Conservation (phyloP, 1,140 invertebrate species). For the Harlomillsia oculata region DNA sequence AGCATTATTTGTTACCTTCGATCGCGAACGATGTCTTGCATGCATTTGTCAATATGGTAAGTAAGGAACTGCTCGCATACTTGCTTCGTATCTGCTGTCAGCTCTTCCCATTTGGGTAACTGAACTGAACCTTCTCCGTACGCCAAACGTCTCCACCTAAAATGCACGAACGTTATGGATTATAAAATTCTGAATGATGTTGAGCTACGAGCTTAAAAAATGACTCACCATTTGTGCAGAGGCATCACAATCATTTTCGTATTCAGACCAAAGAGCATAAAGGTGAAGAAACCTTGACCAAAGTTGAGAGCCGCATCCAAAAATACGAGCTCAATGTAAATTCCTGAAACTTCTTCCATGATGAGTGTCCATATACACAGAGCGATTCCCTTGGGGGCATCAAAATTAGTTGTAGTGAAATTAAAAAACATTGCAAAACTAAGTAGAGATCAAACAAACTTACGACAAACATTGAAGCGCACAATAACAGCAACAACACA, state of each 20-base stretch:
- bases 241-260: constrained; percentile 60
- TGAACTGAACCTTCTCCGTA: constrained; percentile 59
- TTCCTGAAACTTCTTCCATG: constrained; percentile 71
- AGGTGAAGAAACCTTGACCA: constrained; percentile 74
- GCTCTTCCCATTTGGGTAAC: constrained; percentile 59
- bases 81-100: constrained; percentile 64
- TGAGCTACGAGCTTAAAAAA: not conserved
- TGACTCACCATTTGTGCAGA: constrained; percentile 48
- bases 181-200: too few relatives aligned
- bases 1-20: too few relatives aligned
- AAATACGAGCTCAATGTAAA: constrained; percentile 83
- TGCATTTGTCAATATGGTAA: constrained; percentile 73
- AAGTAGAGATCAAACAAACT: constrained; percentile 38
- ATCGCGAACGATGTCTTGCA: constrained; percentile 64
- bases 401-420: constrained; percentile 15
- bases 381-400: constrained; percentile 58
- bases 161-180: constrained; percentile 8
- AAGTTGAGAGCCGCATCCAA: constrained; percentile 78
- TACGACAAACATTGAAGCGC: constrained; percentile 80
- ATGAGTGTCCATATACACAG: constrained; percentile 77
- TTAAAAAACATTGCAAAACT: constrained; percentile 3
- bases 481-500: constrained; percentile 67
- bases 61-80: constrained; percentile 80
- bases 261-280: constrained; percentile 72
- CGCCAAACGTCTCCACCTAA: constrained; percentile 44